phyloP scores from a whole-genome alignment of 2,797 vertebrate genomes.

The Cottoperca gobio region DNA sequence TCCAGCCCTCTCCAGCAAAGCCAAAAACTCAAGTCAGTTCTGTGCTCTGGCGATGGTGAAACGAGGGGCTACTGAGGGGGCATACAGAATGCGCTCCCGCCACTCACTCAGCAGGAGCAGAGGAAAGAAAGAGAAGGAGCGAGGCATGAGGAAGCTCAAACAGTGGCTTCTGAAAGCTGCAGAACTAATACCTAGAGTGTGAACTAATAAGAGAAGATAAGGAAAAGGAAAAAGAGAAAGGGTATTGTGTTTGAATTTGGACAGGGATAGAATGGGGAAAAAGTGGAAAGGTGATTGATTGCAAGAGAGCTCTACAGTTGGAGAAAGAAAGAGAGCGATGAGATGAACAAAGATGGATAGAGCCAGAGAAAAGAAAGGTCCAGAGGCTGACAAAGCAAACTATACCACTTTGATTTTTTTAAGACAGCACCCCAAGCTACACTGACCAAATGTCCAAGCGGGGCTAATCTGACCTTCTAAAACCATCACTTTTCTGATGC shows the following conservation, averaged over 20 bases:
- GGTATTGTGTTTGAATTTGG: slow-evolving; percentile 31
- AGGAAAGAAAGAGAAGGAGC: slow-evolving; percentile 53
- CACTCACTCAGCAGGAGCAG: slow-evolving; percentile 75
- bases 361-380: slow-evolving; percentile 25
- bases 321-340: slow-evolving; percentile 7
- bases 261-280: slow-evolving; percentile 41
- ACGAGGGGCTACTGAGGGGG: slow-evolving; percentile 85
- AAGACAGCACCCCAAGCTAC: neutral
- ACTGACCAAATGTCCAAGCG: slow-evolving; percentile 14
- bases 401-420: neutral
- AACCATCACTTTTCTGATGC: slow-evolving; percentile 5
- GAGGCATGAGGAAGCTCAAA: slow-evolving; percentile 61
- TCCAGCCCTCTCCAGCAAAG: slow-evolving; percentile 82
- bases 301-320: neutral
- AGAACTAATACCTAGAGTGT: slow-evolving; percentile 35
- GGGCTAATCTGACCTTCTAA: slow-evolving; percentile 6
- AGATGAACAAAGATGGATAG: slow-evolving; percentile 28
- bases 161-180: slow-evolving; percentile 50
- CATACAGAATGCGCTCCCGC: slow-evolving; percentile 72
- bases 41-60: slow-evolving; percentile 82
- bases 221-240: slow-evolving; percentile 20
- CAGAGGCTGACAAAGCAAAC: slow-evolving; percentile 17
- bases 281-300: slow-evolving; percentile 57
- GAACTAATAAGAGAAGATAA: slow-evolving; percentile 38
- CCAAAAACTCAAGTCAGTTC: slow-evolving; percentile 82